Base-by-base conservation (phyloP, 2,113 vertebrate species). In the Hymenochirus boettgeri region DNA sequence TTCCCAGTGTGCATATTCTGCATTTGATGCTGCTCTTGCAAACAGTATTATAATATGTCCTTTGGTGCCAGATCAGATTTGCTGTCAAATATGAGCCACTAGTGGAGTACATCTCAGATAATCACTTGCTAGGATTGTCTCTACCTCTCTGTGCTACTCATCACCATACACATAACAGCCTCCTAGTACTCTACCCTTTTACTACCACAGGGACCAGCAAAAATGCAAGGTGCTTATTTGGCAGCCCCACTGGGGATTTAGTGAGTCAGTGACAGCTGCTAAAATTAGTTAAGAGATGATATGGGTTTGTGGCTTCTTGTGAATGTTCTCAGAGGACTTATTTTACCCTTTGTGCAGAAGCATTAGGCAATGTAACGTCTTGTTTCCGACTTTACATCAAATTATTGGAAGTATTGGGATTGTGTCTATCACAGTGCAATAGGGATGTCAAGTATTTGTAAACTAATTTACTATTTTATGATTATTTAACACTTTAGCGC, bases 171-270 rank as follows among this genome's bases (percentile, higher is more conserved):
- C 2, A 42, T 3, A 42, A 42, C 17, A 7, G 17, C 2, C 17
- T 42, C 13, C 17, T 15, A n/a, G 6, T 42, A 15, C 17, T n/a
- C 17, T 4, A 42, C 13, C 7, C 39, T 1, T 15, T n/a, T 15
- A 12, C 17, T 42, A 42, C 13, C 39, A 4, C 39, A 42, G 39
- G 39, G 39, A 42, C 39, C 39, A 42, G 39, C 39, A 42, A n/a
- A 13, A 42, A n/a, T n/a, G 39, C 39, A 42, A 42, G 39, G 39
- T 42, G 39, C 39, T 42, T 42, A 42, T 42, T 42, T 42, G 11
- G 10, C 3, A 18, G 11, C 29, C 39, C 39, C 39, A 42, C 3
- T n/a, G 17, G 39, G n/a, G n/a, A n/a, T n/a, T n/a, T 31, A 31
- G 29, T 5, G 11, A 42, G 39, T 42, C 39, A 2, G 7, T 2